A percentile compares a stretch with the other conserved stretches of the same genome.
phyloP scores from a whole-genome alignment of 2,113 vertebrate species.

The Istiophorus platypterus region DNA sequence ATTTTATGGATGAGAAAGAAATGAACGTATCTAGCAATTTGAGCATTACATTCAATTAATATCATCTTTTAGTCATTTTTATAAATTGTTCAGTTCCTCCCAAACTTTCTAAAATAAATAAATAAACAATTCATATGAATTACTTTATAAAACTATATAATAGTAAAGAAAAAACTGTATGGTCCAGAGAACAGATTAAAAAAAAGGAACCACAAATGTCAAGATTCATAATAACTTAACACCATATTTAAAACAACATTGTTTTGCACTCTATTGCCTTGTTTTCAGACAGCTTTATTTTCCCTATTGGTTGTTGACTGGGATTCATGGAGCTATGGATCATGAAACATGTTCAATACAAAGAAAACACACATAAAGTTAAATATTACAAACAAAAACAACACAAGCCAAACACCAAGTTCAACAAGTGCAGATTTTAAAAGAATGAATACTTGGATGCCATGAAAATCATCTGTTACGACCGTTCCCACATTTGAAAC shows the following conservation, averaged over 20 bases:
- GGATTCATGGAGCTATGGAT: neutral
- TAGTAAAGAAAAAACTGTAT: neutral
- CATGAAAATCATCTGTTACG: neutral
- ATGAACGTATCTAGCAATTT: neutral
- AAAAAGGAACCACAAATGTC: neutral
- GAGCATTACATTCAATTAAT: neutral
- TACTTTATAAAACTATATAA: neutral
- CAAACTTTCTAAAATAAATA: neutral
- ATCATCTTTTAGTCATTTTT: neutral
- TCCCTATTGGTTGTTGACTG: constrained; percentile 3
- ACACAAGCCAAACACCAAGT: neutral
- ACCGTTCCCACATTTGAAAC: constrained; percentile 5
- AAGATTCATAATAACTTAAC: constrained; percentile 1
- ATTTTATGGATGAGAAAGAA: neutral
- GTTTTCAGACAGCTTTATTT: constrained; percentile 15
- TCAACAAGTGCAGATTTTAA: constrained; percentile 15
- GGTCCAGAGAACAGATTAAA: neutral
- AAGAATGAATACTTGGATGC: neutral
- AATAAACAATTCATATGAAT: neutral
- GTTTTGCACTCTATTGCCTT: neutral
- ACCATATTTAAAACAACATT: neutral
- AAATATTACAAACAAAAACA: constrained; percentile 36
- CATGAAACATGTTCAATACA: constrained; percentile 31
- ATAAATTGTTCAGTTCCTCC: neutral
- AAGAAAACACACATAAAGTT: constrained; percentile 19